phyloP scores from a whole-genome alignment of 2,113 vertebrate species.

The Verasper variegatus region DNA sequence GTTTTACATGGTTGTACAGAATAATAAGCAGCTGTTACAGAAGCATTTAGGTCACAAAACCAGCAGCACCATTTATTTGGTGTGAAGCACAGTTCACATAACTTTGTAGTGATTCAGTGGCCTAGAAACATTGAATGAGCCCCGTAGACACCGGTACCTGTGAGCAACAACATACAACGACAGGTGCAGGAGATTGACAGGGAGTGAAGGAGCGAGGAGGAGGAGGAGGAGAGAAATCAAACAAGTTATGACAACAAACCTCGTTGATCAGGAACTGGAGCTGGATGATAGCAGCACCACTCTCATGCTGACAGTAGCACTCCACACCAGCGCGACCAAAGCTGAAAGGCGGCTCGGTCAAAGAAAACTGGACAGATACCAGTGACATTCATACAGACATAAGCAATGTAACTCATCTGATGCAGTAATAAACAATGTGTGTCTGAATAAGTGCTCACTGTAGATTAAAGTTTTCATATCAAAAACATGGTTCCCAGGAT shows the following conservation, averaged over 20 bases:
- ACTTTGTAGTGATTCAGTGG: background rate
- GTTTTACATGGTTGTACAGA: background rate
- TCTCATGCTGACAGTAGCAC: constrained; percentile 97
- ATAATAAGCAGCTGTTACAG: background rate
- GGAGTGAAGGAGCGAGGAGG: background rate
- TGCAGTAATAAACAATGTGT: background rate
- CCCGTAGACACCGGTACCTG: background rate
- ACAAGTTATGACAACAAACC: constrained; percentile 78
- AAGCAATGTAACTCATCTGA: background rate
- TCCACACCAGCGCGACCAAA: constrained; percentile 97
- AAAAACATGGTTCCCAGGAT: background rate
- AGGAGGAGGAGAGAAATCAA: constrained; percentile 9
- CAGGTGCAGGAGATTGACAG: constrained; percentile 7
- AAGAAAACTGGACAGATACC: constrained; percentile 74
- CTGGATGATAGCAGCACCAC: constrained; percentile 94
- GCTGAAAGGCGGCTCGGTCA: constrained; percentile 84
- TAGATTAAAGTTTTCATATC: background rate
- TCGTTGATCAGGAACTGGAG: constrained; percentile 99
- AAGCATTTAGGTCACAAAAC: background rate
- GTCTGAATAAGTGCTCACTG: background rate
- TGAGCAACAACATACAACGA: background rate
- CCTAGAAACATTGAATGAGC: background rate
- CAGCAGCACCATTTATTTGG: constrained; percentile 10
- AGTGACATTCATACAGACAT: background rate
- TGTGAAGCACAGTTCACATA: background rate